phyloP scores from a whole-genome alignment of 2,888 invertebrate species.

The Plutella xylostella region DNA sequence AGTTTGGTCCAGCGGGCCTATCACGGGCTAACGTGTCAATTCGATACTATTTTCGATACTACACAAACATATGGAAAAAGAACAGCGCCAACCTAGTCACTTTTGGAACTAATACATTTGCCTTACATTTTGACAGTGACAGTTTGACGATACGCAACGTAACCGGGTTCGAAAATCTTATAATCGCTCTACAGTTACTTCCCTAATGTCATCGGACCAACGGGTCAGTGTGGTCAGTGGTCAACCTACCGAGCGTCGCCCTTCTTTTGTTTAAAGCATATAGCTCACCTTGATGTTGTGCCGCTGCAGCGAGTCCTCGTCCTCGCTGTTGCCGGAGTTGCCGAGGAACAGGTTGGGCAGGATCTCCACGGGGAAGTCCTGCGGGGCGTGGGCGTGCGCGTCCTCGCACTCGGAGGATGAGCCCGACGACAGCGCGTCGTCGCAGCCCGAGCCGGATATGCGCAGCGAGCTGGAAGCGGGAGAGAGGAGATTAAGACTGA shows the following conservation, averaged over 20 bases:
- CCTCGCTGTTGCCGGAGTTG: constrained; percentile 94
- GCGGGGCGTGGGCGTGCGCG: constrained; percentile 66
- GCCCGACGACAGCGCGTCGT: constrained; percentile 75
- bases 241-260: no score
- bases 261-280: no score
- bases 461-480: constrained; percentile 74
- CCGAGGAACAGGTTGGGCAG: constrained; percentile 94
- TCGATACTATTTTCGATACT: no score
- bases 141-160: no score
- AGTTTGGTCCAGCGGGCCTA: no score
- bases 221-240: no score
- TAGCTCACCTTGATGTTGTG: constrained; percentile 92
- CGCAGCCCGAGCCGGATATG: constrained; percentile 76
- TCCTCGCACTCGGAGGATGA: constrained; percentile 81
- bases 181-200: no score
- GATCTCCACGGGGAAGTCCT: constrained; percentile 95
- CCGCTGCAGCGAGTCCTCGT: constrained; percentile 87
- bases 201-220: no score
- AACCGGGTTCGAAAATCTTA: no score
- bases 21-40: no score
- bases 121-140: no score
- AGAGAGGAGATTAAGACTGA: not conserved
- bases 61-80: no score
- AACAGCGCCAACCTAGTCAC: not conserved
- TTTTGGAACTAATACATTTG: not conserved